Base-by-base conservation (phyloP, 2,113 vertebrate genomes). In the Lepisosteus oculatus region DNA sequence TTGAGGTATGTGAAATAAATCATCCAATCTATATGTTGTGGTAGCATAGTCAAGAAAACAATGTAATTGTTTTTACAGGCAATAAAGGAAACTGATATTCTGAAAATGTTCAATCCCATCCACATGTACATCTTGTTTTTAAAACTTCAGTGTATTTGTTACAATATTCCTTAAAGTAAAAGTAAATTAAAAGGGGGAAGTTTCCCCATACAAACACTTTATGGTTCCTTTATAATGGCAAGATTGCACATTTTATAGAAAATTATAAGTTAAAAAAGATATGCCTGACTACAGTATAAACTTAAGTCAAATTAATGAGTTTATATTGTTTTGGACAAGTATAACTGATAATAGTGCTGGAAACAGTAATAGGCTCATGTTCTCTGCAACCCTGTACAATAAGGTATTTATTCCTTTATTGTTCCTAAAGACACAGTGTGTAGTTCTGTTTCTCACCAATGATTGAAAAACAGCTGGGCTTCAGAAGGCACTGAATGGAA, bases 1-100 rank as follows among this genome's bases (percentile, higher is more conserved):
- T 62, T 4, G 61, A 62, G 61, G 3, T 62, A 62, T 29, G 1
- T 29, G 29, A 29, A 29, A 29, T 29, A 29, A 29, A 29, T 1
- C 29, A 29, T 29, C 29, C 29, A 29, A 1, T 29, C 29, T 29
- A 29, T 29, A 29, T 29, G 29, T 29, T 29, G 29, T 29, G 29
- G 29, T 29, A 29, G 29, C 1, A 29, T 29, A 29, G 29, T 29
- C 29, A 29, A 29, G 29, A 29, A 29, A 29, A 29, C 29, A 29
- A 29, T 29, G 29, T 29, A 29, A 29, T 29, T 29, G 29, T 29
- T 62, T 13, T 62, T 13, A 62, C 61, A 62, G 61, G 61, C 61
- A 62, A 62, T 62, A n/a, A n/a, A n/a, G 61, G 61, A 62, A 62
- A 15, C 61, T 62, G 3, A 62, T 8, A 62, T 62, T 13, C 17